Conservation (phyloP, 92 coral and sea anemone species). For the Porites lobata region DNA sequence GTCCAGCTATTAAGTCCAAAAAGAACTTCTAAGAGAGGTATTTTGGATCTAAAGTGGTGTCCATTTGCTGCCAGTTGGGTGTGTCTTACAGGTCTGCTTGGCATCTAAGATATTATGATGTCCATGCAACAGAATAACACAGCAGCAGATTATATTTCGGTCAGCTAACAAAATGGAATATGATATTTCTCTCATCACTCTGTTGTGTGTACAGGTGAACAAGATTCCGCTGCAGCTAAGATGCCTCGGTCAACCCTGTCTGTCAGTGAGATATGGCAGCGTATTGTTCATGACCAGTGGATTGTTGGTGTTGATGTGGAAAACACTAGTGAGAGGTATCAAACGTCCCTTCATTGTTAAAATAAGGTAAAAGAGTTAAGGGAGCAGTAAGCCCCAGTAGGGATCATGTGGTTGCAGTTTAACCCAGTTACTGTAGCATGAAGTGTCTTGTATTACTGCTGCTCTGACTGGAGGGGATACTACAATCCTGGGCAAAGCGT, state of each 20-base stretch:
- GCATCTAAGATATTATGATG: neutral
- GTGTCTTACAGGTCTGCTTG: neutral
- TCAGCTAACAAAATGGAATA: too few species aligned
- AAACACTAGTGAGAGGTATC: constrained; percentile 75
- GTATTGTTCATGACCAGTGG: constrained; percentile 65
- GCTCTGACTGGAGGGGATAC: too few species aligned
- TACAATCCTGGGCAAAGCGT: too few species aligned
- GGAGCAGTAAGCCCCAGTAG: too few species aligned
- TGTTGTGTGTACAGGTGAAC: neutral
- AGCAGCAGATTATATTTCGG: too few species aligned
- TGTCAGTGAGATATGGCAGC: constrained; percentile 63
- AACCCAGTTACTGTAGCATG: too few species aligned
- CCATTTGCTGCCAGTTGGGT: neutral
- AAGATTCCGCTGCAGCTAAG: neutral
- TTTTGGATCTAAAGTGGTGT: neutral
- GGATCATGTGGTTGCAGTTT: too few species aligned
- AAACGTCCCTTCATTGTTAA: neutral
- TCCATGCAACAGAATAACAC: too few species aligned
- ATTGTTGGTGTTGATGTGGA: constrained; percentile 76
- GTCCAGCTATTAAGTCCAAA: neutral
- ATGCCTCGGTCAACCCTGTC: neutral
- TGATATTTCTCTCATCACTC: neutral
- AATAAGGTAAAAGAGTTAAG: too few species aligned
- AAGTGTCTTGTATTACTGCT: too few species aligned
- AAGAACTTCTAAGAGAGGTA: neutral